Evolutionary conservation across 2,113 vertebrate genomes (phyloP), one percentile per base, ranked within the genome.

Genomic region (Vanacampus margaritifer): DNA sequence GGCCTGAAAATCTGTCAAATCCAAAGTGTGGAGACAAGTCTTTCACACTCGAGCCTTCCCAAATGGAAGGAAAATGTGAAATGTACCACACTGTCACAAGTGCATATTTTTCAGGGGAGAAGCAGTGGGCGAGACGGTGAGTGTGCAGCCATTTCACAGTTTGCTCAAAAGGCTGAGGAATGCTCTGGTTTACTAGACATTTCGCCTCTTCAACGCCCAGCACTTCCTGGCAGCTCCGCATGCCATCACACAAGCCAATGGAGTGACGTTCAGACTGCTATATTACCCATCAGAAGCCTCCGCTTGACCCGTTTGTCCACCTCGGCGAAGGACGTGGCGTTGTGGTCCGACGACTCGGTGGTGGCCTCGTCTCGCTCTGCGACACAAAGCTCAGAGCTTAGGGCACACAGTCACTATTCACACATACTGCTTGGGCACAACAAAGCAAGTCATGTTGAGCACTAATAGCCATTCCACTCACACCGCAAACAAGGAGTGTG

Each of bases 301-400:
- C 97, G 91, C 61, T 98, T 99, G 79, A 98, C 97, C 12, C 97
- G 91, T 79, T 98, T 99, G 87, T 99, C 97, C 69, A 93, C 94
- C 67, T 99, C 97, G 0, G 88, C 87, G 59, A 94, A 89, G 53
- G 91, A 91, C 0, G 95, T 97, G 81, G 92, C 57, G 24, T 97
- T 96, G 82, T 87, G 91, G 69, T 97, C 95, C 1, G 85, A 79
- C 69, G 90, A 63, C 67, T 95, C 95, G 5, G 82, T 51, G 74
- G 90, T 64, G 65, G 87, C 75, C 51, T 97, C 94, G 64, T 96
- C 94, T 76, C 73, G 91, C 81, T 97, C 97, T 99, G 83, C 12
- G 88, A 66, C 48, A 65, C 68, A 87, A 65, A 72, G 65, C 12
- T n/a, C 14, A 51, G 21, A 61, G 54, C 39, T 0, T 21, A 13